phyloP scores from a whole-genome alignment of 2,797 vertebrate genomes.

The Channallabes apus region DNA sequence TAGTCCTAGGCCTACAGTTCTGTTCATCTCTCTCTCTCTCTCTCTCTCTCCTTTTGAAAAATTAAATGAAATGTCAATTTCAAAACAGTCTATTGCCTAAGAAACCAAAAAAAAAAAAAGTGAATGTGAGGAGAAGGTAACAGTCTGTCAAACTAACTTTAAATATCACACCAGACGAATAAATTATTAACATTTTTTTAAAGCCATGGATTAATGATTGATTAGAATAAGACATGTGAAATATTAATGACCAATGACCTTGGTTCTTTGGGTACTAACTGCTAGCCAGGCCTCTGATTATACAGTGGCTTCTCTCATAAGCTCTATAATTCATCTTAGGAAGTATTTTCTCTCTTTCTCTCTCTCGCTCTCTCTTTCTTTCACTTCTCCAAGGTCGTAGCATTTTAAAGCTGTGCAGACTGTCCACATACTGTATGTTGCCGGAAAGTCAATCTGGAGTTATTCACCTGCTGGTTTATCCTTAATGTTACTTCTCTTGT shows the following conservation, averaged over 20 bases:
- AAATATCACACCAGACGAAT: constrained; percentile 22
- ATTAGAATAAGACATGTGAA: constrained; percentile 47
- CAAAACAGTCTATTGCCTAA: neutral
- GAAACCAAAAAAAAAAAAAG: neutral
- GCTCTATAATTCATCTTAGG: constrained; percentile 53
- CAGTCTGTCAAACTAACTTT: constrained; percentile 1
- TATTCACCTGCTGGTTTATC: constrained; percentile 21
- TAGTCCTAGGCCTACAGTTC: constrained; percentile 39
- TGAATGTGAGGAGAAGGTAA: constrained; percentile 23
- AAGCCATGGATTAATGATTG: constrained; percentile 49
- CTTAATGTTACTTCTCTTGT: neutral
- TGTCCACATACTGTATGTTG: constrained; percentile 16
- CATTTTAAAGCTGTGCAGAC: constrained; percentile 33
- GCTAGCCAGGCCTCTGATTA: constrained; percentile 43
- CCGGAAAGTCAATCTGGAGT: neutral
- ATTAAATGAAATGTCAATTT: no score
- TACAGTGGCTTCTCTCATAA: constrained; percentile 38
- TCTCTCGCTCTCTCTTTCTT: neutral
- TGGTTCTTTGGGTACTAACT: constrained; percentile 47
- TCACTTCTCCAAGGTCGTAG: constrained; percentile 18
- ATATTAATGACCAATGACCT: constrained; percentile 49
- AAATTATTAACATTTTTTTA: constrained; percentile 34
- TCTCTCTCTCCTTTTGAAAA: no score
- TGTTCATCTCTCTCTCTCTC: neutral
- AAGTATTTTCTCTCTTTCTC: neutral